Conservation (phyloP, 2,797 vertebrate species). For the Eulemur coronatus region DNA sequence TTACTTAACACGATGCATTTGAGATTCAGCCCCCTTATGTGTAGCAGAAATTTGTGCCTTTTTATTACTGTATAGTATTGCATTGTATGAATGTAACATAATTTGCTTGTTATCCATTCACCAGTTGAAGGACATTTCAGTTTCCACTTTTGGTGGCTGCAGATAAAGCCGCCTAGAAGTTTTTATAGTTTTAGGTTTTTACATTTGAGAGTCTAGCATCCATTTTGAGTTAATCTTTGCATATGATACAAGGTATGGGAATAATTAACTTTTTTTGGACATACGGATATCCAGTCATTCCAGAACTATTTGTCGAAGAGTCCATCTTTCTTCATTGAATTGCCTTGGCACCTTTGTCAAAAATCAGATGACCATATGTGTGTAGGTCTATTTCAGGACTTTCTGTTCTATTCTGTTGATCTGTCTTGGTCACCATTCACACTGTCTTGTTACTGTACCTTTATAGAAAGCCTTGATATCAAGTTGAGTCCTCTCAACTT, state of each 20-base stretch:
- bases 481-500: neutral
- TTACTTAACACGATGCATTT: neutral
- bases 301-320: neutral
- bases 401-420: neutral
- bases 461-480: neutral
- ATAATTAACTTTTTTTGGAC: neutral
- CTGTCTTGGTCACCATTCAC: neutral
- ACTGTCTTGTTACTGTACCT: neutral
- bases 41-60: neutral
- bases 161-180: neutral
- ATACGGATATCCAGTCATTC: neutral
- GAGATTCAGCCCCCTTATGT: neutral
- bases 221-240: conserved; percentile 43
- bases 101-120: conserved; percentile 32
- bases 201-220: conserved; percentile 23
- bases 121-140: neutral
- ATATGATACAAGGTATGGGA: neutral
- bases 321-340: neutral
- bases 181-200: conserved; percentile 40
- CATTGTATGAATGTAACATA: neutral
- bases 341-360: neutral
- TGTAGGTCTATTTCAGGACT: neutral
- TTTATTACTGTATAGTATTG: neutral
- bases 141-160: neutral
- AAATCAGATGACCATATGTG: neutral